phyloP scores from a whole-genome alignment of 2,797 vertebrate genomes.

The Eleutherodactylus coqui region DNA sequence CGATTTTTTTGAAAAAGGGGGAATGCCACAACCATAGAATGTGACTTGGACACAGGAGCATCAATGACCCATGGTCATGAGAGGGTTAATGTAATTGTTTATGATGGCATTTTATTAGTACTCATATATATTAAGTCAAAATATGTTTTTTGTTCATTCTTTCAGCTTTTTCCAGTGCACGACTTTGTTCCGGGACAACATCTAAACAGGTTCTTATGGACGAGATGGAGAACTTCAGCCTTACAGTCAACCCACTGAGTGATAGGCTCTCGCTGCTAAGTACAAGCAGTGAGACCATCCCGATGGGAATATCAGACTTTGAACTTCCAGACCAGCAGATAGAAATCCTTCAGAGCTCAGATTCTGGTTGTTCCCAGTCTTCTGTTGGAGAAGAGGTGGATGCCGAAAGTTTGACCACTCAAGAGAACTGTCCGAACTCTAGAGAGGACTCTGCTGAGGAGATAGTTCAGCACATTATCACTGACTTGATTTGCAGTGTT shows the following conservation, averaged over 20 bases:
- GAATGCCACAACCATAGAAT: too few species aligned
- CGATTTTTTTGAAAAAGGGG: too few species aligned
- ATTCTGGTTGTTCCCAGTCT: constrained; percentile 89
- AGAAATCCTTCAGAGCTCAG: constrained; percentile 88
- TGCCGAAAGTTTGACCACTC: constrained; percentile 75
- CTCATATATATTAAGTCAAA: not conserved
- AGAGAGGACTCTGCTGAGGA: constrained; percentile 82
- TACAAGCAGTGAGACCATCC: constrained; percentile 95
- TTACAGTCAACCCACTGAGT: constrained; percentile 96
- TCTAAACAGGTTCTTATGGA: constrained; percentile 80
- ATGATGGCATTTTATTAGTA: not conserved
- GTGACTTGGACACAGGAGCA: too few species aligned
- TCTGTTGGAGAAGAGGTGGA: constrained; percentile 89
- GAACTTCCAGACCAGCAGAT: constrained; percentile 86
- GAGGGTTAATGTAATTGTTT: not conserved
- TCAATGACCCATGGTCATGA: too few species aligned
- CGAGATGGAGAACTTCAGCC: constrained; percentile 95
- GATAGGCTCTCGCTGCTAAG: constrained; percentile 95
- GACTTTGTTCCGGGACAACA: constrained; percentile 72
- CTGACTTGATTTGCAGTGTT: constrained; percentile 87
- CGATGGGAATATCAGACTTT: constrained; percentile 85
- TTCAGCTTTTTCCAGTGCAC: constrained; percentile 78
- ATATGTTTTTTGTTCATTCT: not conserved
- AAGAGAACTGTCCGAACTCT: constrained; percentile 73
- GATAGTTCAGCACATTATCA: constrained; percentile 83